Percentiles rank a stretch among this genome's conserved stretches.
These are phyloP conservation scores for Drosophila hydei DNA, from an alignment of 1,140 invertebrate genomes.

Conservation along the genomic window DNA sequence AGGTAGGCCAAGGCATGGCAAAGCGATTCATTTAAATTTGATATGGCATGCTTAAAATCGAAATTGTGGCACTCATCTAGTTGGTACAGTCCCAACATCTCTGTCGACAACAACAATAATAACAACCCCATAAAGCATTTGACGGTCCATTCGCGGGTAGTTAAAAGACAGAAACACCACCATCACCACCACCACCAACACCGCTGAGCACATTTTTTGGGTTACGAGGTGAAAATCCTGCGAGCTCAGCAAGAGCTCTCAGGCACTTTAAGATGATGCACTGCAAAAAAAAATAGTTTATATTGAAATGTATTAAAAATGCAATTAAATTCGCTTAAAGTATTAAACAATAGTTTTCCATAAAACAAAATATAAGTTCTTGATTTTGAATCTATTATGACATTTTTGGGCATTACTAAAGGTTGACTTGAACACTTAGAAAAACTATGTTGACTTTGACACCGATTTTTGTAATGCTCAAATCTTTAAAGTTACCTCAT, in stretches of 20 bases:
- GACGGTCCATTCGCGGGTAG: conserved; percentile 49
- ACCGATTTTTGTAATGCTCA: no score
- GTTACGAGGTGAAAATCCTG: conserved; percentile 76
- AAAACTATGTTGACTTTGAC: no score
- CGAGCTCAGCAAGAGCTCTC: conserved; percentile 12
- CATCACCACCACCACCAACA: conserved; percentile 42
- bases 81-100: conserved; percentile 58
- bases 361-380: no score
- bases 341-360: no score
- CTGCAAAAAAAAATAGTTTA: neutral
- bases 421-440: no score
- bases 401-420: no score
- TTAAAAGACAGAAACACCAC: conserved; percentile 41
- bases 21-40: conserved; percentile 79
- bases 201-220: conserved; percentile 52
- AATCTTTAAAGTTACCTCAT: no score
- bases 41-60: conserved; percentile 69
- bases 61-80: conserved; percentile 33
- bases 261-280: conserved; percentile 60
- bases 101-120: conserved; percentile 17
- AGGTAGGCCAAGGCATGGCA: conserved; percentile 23
- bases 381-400: no score
- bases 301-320: neutral
- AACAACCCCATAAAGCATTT: conserved; percentile 68
- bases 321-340: no score